Conservation (phyloP, 2,888 invertebrate genomes). For the Nasonia oneida region DNA sequence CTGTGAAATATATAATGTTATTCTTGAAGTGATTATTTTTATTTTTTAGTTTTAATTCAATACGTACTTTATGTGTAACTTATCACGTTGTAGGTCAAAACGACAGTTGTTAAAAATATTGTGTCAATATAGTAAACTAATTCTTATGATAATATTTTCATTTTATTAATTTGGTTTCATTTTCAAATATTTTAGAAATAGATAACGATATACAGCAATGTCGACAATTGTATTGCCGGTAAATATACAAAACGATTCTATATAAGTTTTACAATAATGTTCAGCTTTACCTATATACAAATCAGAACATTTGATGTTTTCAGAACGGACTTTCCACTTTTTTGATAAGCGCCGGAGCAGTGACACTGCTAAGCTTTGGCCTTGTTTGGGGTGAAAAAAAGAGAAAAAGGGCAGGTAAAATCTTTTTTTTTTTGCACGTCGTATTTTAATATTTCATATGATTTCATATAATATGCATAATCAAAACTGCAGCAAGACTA, state of each 20-base stretch:
- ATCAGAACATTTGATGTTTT: neutral
- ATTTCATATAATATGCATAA: neutral
- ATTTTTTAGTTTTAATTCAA: neutral
- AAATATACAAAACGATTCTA: neutral
- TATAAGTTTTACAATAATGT: neutral
- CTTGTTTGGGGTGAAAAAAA: constrained; percentile 14
- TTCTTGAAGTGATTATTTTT: neutral
- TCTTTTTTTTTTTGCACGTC: neutral
- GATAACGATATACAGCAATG: neutral
- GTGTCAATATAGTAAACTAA: no score
- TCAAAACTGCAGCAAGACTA: neutral
- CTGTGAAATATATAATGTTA: no score
- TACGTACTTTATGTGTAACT: neutral
- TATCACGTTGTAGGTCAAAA: no score
- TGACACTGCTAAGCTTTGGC: neutral
- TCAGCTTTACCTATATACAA: neutral
- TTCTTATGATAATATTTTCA: neutral
- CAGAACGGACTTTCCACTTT: constrained; percentile 25
- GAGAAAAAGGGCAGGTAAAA: constrained; percentile 16
- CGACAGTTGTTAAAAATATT: neutral
- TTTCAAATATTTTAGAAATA: neutral
- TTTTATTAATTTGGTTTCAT: neutral
- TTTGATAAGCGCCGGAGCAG: constrained; percentile 7
- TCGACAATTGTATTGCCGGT: neutral
- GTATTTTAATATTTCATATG: no score